Base-by-base conservation (phyloP, 1,140 invertebrate species). In the Metopolophium dirhodum region DNA sequence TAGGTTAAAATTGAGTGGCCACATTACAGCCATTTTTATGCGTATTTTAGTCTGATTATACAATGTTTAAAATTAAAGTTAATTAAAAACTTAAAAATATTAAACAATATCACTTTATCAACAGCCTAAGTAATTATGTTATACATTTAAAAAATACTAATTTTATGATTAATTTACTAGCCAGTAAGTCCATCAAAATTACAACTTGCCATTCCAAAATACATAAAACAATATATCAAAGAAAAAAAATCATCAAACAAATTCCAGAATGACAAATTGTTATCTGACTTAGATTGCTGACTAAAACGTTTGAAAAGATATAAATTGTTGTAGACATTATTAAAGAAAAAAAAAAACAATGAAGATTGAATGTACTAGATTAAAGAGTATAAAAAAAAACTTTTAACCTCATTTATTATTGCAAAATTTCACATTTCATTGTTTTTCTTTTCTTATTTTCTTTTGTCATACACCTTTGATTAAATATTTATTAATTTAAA, bases 31-130 rank as follows among this genome's bases (percentile, higher is more conserved):
- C 35, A 77, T 77, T 14, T 85, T 86, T 86, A 68, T 93, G 82
- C 49, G 23, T 93, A 23, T 83, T 93, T 86, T 51, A 51, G 90
- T 82, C 22, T 49, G 45, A 49, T 82, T 85, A 86, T 57, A 93
- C 22, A 86, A 93, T 45, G 22, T 57, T 93, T 93, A 57, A 37
- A 86, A 93, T 86, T 45, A 93, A 41, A 57, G 77, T 83, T 92
- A 85, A 92, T 51, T 26, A 49, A 86, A 68, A 86, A 93, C 49
- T 86, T 93, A 93, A 93, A 93, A 93, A 57, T 93, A 54, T 45
- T 93, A 93, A 41, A 92, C 91, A 85, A 93, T 93, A 93, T 93
- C 91, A 85, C 91, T 93, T 86, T 93, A 93, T 86, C 82, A 85
- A 86, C 91, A 93, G 91, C 91, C 91, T 85, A 85, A 92, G 30